A percentile compares a stretch with the other conserved stretches of the same genome.
These are phyloP conservation scores for Drosophila oshimai DNA, from an alignment of 1,140 invertebrate species.

Conservation along the genomic window DNA sequence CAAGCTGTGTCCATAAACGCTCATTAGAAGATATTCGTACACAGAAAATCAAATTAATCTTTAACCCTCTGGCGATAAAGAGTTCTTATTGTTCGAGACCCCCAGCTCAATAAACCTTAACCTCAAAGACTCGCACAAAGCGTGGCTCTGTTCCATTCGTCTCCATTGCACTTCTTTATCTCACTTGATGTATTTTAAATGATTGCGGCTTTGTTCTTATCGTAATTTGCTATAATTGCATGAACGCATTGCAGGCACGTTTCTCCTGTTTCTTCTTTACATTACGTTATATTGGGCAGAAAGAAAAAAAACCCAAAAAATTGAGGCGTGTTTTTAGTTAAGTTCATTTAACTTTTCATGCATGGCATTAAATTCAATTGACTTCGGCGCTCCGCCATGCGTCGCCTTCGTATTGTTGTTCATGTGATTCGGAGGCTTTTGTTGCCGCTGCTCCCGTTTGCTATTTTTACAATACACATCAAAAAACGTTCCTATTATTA, in stretches of 20 bases:
- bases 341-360: constrained; percentile 59
- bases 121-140: constrained; percentile 33
- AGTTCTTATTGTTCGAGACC: neutral
- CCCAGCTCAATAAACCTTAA: constrained; percentile 30
- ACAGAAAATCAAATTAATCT: constrained; percentile 23
- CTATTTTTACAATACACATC: constrained; percentile 28
- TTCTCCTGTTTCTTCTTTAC: neutral
- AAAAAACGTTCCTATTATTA: neutral
- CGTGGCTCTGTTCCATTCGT: constrained; percentile 20
- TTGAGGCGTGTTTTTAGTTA: constrained; percentile 40
- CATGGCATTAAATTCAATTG: constrained; percentile 63
- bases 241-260: constrained; percentile 34
- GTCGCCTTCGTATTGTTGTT: constrained; percentile 30
- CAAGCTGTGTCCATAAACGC: constrained; percentile 24
- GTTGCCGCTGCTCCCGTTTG: constrained; percentile 23
- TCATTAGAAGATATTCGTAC: neutral
- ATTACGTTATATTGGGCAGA: constrained; percentile 21
- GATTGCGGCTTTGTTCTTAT: constrained; percentile 31
- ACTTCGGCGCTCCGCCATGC: constrained; percentile 19
- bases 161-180: constrained; percentile 1
- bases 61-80: constrained; percentile 11
- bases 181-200: constrained; percentile 48
- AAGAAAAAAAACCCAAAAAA: neutral
- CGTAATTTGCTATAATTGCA: constrained; percentile 34
- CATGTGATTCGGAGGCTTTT: constrained; percentile 10